A percentile compares a stretch with the other conserved stretches of the same genome.
Conservation (phyloP, 2,113 vertebrate genomes). For the Philantomba maxwellii region DNA sequence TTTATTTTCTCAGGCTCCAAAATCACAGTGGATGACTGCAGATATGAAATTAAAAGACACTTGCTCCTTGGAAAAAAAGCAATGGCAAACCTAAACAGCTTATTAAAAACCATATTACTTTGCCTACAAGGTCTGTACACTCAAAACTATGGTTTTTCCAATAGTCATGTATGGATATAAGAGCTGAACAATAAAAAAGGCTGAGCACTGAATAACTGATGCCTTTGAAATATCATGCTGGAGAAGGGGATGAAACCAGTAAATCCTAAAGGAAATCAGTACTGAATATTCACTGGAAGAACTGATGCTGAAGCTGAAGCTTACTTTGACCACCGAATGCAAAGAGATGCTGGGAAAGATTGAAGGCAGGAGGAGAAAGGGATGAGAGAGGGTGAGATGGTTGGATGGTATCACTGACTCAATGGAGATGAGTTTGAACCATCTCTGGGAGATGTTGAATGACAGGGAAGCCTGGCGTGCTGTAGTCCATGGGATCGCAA, state of each 20-base stretch:
- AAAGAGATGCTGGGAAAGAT: not conserved
- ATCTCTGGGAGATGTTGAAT: not conserved
- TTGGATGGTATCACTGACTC: not conserved
- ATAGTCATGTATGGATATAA: not conserved
- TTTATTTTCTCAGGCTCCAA: not conserved
- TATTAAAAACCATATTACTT: not conserved
- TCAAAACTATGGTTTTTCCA: not conserved
- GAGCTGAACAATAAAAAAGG: not conserved
- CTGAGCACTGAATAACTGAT: not conserved
- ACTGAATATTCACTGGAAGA: not conserved
- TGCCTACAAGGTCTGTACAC: not conserved
- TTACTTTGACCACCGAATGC: not conserved
- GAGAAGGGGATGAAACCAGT: not conserved
- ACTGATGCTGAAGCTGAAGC: not conserved
- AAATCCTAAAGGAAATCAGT: not conserved
- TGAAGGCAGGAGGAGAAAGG: not conserved
- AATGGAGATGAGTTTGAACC: not conserved
- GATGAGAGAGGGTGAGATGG: not conserved
- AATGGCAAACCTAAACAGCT: not conserved
- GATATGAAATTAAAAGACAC: not conserved
- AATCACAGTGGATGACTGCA: not conserved
- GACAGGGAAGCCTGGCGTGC: not conserved
- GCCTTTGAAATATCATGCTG: not conserved
- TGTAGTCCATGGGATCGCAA: not conserved
- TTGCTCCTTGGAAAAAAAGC: not conserved